Evolutionary conservation across 2,113 vertebrate species (phyloP), one percentile per base, ranked within the genome.

Genomic region (Cavia aperea): DNA sequence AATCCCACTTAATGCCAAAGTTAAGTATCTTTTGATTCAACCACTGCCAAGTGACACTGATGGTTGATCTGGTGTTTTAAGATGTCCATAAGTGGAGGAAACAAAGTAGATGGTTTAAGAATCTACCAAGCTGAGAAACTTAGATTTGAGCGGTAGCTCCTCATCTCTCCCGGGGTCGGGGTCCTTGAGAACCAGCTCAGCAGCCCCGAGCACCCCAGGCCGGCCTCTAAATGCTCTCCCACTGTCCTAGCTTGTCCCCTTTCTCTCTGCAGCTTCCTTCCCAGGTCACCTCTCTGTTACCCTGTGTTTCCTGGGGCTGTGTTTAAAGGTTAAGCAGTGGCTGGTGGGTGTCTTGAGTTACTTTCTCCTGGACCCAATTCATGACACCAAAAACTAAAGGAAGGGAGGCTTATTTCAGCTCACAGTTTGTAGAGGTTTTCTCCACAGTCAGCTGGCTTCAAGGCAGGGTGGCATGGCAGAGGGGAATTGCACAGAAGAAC

Each of bases 21-120:
- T 79, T 81, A 65, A 87, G 82, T 33, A 43, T 81, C 60, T 94
- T 77, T 90, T 63, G 77, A 82, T 73, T 88, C 81, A 58, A 63
- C 43, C 36, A 0, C 8, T 60, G 43, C 62, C n/a, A 11, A 43
- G 15, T 26, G 82, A 78, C 90, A 7, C 65, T 68, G 78, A 75
- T 46, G 78, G 46, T 49, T 46, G 78, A 33, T 49, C 88, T 56
- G 29, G 72, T 14, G 31, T 26, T 81, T 68, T 7, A 29, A 73
- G 81, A 89, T 7, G 46, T 33, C 15, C 3, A 31, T 11, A 65
- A 46, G 51, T n/a, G 73, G 73, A 88, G 23, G 36, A 91, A 54
- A 73, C 21, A 63, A 24, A 58, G 58, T 11, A 56, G 58, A 12
- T 24, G 68, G 49, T 39, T 86, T 58, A 88, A 23, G 66, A 56